Base-by-base conservation (phyloP, 2,113 vertebrate genomes). In the Odobenus rosmarus region DNA sequence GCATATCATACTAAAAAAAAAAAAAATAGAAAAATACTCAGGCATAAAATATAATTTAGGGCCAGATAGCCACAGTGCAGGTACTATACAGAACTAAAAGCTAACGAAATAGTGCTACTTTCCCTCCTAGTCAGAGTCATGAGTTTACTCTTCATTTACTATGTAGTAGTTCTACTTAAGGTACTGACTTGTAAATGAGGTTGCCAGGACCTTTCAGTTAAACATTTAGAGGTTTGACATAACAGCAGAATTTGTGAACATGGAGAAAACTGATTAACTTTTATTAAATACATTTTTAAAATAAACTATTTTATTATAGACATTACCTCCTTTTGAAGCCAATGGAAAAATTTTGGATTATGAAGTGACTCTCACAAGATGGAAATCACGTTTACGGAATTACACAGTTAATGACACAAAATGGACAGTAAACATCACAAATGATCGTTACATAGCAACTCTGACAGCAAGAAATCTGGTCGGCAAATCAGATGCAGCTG, bases 311-410 rank as follows among this genome's bases (percentile, higher is more conserved):
- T 98, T 98, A 62, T 98, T 94, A 71, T 90, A 99, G 99, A 94
- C 98, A 9, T 82, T 99, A 95, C 96, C 98, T 74, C 98, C 96
- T n/a, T 97, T 86, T 97, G 98, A 99, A 98, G 98, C 99, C 69
- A 99, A 99, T 91, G 99, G 99, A 89, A 98, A 93, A 97, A 99
- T 99, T 79, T 77, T 96, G 83, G 81, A 84, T 1, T 99, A 99
- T 97, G 95, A 99, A 95, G 82, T 99, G 26, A 98, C 91, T 64
- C 39, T 99, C 24, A 98, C 39, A 91, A 92, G 98, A 94, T 93
- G 98, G 77, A 96, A 92, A 33, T 96, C 97, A 71, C 23, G 1
- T 85, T 91, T 84, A 23, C 21, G 67, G 53, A 62, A 95, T 97
- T 97, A 98, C 96, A 97, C 2, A 3, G 84, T 99, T 92, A 97